A percentile compares a stretch with the other conserved stretches of the same genome.
Conservation (phyloP, 2,797 vertebrate species). For the Cygnus olor region DNA sequence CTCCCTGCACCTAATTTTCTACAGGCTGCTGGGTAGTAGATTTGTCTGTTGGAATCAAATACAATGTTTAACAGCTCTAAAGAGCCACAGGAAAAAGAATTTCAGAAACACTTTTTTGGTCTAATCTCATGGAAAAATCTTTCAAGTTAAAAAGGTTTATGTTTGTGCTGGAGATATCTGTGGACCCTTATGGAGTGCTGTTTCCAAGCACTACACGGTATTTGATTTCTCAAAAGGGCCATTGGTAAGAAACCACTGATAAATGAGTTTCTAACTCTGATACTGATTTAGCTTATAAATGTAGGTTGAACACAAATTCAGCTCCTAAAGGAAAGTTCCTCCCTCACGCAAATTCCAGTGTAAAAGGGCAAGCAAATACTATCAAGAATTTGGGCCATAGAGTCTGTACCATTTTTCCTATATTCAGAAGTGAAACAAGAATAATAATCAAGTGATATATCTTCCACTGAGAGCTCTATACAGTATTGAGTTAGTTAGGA, state of each 20-base stretch:
- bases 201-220: neutral
- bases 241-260: neutral
- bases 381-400: neutral
- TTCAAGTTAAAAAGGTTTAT: neutral
- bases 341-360: neutral
- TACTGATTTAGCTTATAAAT: neutral
- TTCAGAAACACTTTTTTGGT: neutral
- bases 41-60: neutral
- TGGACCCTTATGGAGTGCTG: neutral
- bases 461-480: neutral
- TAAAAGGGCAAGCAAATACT: neutral
- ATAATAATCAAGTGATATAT: neutral
- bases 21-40: neutral
- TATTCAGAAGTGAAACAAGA: neutral
- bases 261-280: neutral
- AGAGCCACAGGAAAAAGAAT: neutral
- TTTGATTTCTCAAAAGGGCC: neutral
- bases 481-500: neutral
- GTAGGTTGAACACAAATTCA: neutral
- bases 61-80: neutral
- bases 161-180: neutral
- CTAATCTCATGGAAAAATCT: neutral
- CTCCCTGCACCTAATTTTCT: neutral
- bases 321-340: neutral
- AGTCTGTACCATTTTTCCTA: neutral